Conservation (phyloP, 1,140 invertebrate genomes). For the Lamellibrachia luymesi region DNA sequence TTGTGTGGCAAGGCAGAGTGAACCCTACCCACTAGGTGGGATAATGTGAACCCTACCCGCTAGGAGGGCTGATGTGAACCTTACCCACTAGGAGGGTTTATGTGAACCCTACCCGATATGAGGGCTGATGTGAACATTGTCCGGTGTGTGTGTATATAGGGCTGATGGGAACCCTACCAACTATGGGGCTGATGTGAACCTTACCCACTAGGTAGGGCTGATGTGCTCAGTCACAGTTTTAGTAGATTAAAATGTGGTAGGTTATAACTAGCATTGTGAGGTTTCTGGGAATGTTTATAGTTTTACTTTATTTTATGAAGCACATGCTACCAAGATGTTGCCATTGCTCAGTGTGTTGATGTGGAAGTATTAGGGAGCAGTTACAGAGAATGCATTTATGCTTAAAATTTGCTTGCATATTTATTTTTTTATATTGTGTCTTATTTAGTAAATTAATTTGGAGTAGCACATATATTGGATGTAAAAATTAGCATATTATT, state of each 20-base stretch:
- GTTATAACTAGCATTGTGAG: neutral
- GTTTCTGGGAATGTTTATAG: neutral
- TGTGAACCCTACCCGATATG: too few species aligned
- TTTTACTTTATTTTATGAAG: neutral
- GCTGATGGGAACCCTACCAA: too few species aligned
- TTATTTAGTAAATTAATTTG: neutral
- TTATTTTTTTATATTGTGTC: neutral
- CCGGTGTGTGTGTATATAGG: too few species aligned
- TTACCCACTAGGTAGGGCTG: too few species aligned
- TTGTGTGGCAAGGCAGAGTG: too few species aligned
- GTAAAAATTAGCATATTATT: neutral
- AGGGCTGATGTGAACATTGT: too few species aligned
- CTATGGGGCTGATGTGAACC: too few species aligned
- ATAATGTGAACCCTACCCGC: too few species aligned
- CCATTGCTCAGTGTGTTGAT: neutral
- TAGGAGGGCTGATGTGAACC: too few species aligned
- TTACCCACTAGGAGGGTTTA: too few species aligned
- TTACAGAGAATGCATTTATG: neutral
- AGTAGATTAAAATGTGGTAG: neutral
- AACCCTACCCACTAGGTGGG: too few species aligned
- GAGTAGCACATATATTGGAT: neutral
- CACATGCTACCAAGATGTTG: neutral
- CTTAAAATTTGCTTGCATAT: neutral
- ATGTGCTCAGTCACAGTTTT: neutral
- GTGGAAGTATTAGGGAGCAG: neutral